Evolutionary conservation across 2,888 invertebrate genomes (phyloP).

Genomic region (Pristionchus mayeri): DNA sequence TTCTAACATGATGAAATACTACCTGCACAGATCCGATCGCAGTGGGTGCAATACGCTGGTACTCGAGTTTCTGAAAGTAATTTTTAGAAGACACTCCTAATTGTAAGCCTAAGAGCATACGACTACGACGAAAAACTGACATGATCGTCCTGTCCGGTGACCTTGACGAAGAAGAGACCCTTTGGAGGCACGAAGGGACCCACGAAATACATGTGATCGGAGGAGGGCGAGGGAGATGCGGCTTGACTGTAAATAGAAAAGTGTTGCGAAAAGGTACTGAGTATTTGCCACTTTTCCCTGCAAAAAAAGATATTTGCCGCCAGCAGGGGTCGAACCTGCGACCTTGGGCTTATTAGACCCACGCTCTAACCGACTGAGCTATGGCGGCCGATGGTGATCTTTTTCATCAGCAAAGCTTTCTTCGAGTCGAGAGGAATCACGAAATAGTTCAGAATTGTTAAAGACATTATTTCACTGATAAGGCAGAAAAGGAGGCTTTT

Average conservation of each 20-base stretch:
- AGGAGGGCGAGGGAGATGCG: constrained; percentile 47
- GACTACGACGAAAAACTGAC: too few relatives aligned
- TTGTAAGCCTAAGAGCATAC: background rate
- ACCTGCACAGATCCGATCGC: constrained; percentile 81
- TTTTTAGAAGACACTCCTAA: background rate
- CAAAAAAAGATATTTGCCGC: constrained; percentile 48
- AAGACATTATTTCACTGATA: too few relatives aligned
- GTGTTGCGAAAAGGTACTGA: background rate
- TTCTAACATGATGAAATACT: too few relatives aligned
- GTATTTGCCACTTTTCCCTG: too few relatives aligned
- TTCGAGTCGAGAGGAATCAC: too few relatives aligned
- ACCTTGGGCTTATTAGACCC: constrained; percentile 57
- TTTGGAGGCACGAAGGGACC: constrained; percentile 83
- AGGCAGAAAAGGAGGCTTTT: too few relatives aligned
- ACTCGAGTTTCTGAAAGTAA: constrained; percentile 78
- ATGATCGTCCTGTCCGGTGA: constrained; percentile 82
- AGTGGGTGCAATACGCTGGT: constrained; percentile 83
- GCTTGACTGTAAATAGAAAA: constrained; percentile 50
- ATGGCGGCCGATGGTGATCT: constrained; percentile 52
- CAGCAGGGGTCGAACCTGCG: constrained; percentile 56
- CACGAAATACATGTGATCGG: constrained; percentile 79
- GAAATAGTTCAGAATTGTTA: too few relatives aligned
- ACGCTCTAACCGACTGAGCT: constrained; percentile 57
- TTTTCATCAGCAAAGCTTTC: too few relatives aligned
- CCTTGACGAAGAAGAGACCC: constrained; percentile 83